Percentiles rank a stretch among this genome's conserved stretches.
Evolutionary conservation across 92 coral and sea anemone species (phyloP).

Genomic region (Plumapathes pennacea): DNA sequence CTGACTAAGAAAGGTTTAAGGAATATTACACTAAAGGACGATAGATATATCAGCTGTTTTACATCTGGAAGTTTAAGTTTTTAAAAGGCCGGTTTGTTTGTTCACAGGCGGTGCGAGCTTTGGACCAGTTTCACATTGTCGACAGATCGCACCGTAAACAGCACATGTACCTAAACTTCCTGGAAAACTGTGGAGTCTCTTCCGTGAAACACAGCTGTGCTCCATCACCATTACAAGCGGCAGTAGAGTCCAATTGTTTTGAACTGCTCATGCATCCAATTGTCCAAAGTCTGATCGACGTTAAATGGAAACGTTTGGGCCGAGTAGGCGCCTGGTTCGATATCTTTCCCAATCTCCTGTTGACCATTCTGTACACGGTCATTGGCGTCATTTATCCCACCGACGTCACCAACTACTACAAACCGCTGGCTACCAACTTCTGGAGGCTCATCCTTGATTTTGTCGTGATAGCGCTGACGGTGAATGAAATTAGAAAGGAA

Average conservation of each 20-base stretch:
- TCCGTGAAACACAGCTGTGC: conserved; percentile 33
- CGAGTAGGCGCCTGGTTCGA: conserved; percentile 68
- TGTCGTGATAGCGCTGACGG: conserved; percentile 54
- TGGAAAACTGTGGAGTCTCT: conserved; percentile 45
- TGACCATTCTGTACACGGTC: conserved; percentile 65
- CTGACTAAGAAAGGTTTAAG: too few relatives aligned
- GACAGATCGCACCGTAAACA: conserved; percentile 75
- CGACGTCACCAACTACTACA: conserved; percentile 54
- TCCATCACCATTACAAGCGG: conserved; percentile 71
- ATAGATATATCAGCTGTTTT: too few relatives aligned
- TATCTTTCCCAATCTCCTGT: conserved; percentile 54
- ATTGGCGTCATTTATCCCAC: conserved; percentile 64
- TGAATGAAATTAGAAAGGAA: conserved; percentile 74
- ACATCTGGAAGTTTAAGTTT: not conserved
- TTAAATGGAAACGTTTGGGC: conserved; percentile 73
- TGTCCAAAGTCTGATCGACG: conserved; percentile 71
- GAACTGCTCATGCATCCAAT: conserved; percentile 78
- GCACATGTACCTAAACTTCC: conserved; percentile 63
- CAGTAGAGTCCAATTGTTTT: conserved; percentile 56
- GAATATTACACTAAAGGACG: too few relatives aligned
- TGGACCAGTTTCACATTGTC: conserved; percentile 76
- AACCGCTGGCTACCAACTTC: conserved; percentile 56
- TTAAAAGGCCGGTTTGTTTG: too few relatives aligned
- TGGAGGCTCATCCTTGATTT: conserved; percentile 72
- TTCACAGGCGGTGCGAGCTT: conserved; percentile 63